phyloP scores from a whole-genome alignment of 2,113 vertebrate genomes.

The Nothobranchius kuhntae region DNA sequence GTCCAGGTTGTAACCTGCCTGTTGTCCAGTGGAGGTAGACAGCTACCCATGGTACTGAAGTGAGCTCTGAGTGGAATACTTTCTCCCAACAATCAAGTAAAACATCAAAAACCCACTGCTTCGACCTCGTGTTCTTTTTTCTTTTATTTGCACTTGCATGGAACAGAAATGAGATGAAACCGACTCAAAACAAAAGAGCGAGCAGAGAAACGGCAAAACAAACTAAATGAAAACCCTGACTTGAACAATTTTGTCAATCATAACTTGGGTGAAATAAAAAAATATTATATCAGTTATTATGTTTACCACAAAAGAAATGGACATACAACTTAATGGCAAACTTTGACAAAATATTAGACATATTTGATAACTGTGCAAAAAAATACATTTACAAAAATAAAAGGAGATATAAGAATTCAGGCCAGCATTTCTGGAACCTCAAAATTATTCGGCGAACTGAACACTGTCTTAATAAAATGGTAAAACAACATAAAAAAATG shows the following conservation, averaged over 20 bases:
- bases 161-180: conserved; percentile 57
- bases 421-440: conserved; percentile 23
- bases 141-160: conserved; percentile 69
- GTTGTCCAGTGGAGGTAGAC: too few relatives aligned
- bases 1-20: too few relatives aligned
- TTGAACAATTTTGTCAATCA: conserved; percentile 71
- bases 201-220: conserved; percentile 30
- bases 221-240: conserved; percentile 39
- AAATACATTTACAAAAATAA: conserved; percentile 40
- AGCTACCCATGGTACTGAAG: too few relatives aligned
- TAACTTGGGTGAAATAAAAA: conserved; percentile 39
- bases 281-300: conserved; percentile 57
- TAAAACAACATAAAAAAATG: not conserved
- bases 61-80: too few relatives aligned
- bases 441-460: conserved; percentile 21
- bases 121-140: conserved; percentile 40
- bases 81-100: not conserved
- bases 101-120: conserved; percentile 41
- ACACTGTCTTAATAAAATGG: conserved; percentile 50
- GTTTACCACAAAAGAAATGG: conserved; percentile 63
- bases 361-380: conserved; percentile 41
- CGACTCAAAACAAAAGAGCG: conserved; percentile 65
- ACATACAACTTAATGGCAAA: conserved; percentile 69
- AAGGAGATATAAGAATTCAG: conserved; percentile 38
- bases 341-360: conserved; percentile 54